Percentiles rank a stretch among this genome's conserved stretches.
phyloP scores from a whole-genome alignment of 2,888 invertebrate genomes.

The Watsonalla binaria region DNA sequence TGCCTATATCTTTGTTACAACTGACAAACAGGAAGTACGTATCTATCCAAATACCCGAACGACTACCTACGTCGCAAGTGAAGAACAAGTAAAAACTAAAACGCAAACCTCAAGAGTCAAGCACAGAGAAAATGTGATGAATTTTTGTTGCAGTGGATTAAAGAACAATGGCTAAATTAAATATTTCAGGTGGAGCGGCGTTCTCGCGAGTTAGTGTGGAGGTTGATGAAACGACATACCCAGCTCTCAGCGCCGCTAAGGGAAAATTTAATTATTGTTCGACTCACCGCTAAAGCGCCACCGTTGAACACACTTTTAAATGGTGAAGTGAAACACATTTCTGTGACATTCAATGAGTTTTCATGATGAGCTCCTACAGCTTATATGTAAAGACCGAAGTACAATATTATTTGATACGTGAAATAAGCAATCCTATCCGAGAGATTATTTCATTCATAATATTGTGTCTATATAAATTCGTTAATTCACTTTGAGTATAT shows the following conservation, averaged over 20 bases:
- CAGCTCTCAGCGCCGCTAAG: constrained; percentile 53
- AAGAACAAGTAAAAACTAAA: too few species aligned
- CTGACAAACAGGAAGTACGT: too few species aligned
- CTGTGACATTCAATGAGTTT: constrained; percentile 63
- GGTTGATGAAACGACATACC: constrained; percentile 69
- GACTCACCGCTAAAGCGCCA: constrained; percentile 44
- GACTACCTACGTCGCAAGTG: too few species aligned
- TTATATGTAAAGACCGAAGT: constrained; percentile 23
- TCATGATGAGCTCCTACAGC: constrained; percentile 58
- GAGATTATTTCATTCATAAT: too few species aligned
- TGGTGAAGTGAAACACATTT: constrained; percentile 49
- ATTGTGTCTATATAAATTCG: not conserved
- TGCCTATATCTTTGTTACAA: not conserved
- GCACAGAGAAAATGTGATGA: constrained; percentile 3
- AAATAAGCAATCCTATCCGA: too few species aligned
- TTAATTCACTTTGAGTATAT: constrained; percentile 7
- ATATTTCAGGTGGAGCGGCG: constrained; percentile 66
- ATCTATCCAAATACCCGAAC: too few species aligned
- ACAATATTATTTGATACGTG: not conserved
- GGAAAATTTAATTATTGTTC: constrained; percentile 74
- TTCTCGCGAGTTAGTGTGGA: constrained; percentile 56
- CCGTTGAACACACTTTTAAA: constrained; percentile 69
- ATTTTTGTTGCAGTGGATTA: constrained; percentile 52
- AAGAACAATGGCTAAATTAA: constrained; percentile 63
- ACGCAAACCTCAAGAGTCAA: too few species aligned